Base-by-base conservation (phyloP, 2,113 vertebrate species). In the Symphodus melops region DNA sequence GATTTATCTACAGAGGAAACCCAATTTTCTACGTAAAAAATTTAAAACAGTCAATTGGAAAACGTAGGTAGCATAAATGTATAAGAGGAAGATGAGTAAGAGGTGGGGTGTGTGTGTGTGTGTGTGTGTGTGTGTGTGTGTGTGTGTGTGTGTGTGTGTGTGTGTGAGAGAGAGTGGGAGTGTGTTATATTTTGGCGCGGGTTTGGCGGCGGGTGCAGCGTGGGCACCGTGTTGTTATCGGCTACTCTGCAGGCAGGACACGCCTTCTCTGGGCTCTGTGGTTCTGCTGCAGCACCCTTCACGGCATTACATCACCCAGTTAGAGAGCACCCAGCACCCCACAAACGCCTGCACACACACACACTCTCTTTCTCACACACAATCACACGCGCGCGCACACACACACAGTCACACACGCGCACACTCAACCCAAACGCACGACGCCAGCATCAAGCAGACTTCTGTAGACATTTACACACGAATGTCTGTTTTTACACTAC, bases 261-360 rank as follows among this genome's bases (percentile, higher is more conserved):
- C 89, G 75, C 89, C 87, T 80, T 88, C 85, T 71, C 72, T 78
- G 82, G 83, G 81, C 77, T 75, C 73, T n/a, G 83, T 72, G 84
- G 67, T 88, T 91, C 77, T 91, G 89, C 90, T 91, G 88, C 90
- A 89, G 88, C 88, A 90, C 75, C 83, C 87, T 87, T 89, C 86
- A 83, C 68, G 74, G 84, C 90, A 92, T 93, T 90, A 91, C 90
- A 91, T 91, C 91, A 91, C 86, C 85, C 82, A 81, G 76, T 74
- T 68, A 78, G 57, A 86, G 71, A 79, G 79, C 79, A 74, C 68
- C 83, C 78, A 82, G 70, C 72, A 70, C 81, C 66, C 63, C 78
- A 72, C 87, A 25, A 60, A 68, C 17, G 21, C 75, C 9, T 37
- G 41, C 61, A 28, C 52, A n/a, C 48, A 16, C 57, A 19, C 53